Conservation (phyloP, 2,797 vertebrate genomes). For the Antennarius maculatus region DNA sequence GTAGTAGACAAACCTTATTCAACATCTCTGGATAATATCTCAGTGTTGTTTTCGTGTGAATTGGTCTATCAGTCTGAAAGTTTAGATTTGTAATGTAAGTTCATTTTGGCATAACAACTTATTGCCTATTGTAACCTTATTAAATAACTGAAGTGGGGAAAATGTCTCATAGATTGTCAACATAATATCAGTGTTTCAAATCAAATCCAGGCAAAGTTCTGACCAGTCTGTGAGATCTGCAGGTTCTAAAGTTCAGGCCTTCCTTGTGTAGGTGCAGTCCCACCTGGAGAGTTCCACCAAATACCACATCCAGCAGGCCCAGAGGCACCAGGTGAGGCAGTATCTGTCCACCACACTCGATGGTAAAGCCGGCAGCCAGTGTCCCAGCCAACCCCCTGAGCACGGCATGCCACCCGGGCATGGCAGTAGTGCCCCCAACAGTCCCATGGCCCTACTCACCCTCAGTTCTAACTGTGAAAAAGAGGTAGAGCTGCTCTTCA, state of each 20-base stretch:
- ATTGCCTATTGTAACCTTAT: no score
- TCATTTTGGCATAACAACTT: no score
- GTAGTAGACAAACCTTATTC: neutral
- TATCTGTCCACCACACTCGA: slow-evolving; percentile 94
- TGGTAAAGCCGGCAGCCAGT: slow-evolving; percentile 90
- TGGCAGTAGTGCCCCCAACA: slow-evolving; percentile 95
- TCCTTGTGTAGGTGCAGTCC: slow-evolving; percentile 86
- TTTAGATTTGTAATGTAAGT: no score
- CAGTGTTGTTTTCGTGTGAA: no score
- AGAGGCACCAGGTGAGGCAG: slow-evolving; percentile 97
- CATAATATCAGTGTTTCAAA: no score
- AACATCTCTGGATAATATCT: neutral
- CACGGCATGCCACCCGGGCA: slow-evolving; percentile 95
- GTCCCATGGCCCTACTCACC: slow-evolving; percentile 97
- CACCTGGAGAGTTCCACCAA: slow-evolving; percentile 96
- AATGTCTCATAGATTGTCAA: neutral
- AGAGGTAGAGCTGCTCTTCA: slow-evolving; percentile 82
- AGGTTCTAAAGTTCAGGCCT: neutral
- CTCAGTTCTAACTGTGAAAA: slow-evolving; percentile 97
- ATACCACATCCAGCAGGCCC: slow-evolving; percentile 96
- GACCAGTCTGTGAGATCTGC: no score
- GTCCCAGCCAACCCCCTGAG: slow-evolving; percentile 92
- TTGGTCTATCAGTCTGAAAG: no score
- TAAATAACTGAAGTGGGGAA: no score
- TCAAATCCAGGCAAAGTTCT: no score